Evolutionary conservation across 2,113 vertebrate genomes (phyloP).

Genomic region (Himantopus leucocephalus): DNA sequence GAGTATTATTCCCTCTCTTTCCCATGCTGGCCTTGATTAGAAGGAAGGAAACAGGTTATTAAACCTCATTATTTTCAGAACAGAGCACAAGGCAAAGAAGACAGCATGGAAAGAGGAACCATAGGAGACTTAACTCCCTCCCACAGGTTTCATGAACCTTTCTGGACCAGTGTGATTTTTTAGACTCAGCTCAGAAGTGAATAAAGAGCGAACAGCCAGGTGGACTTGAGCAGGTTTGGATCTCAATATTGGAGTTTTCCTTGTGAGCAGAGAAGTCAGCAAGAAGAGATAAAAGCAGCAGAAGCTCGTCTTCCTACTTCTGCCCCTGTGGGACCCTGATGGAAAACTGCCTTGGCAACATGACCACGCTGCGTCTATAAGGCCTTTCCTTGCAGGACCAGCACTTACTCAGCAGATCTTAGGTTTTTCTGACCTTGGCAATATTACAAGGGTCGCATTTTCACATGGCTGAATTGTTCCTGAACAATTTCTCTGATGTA

Average conservation of each 20-base stretch:
- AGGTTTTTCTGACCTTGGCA: slow-evolving; percentile 23
- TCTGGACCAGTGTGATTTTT: not conserved
- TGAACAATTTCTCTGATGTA: not conserved
- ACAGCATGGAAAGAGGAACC: not conserved
- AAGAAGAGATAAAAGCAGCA: not conserved
- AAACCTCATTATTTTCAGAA: not conserved
- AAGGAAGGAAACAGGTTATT: not conserved
- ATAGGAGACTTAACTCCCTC: not conserved
- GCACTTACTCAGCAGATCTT: not conserved
- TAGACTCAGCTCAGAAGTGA: not conserved
- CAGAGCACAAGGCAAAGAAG: not conserved
- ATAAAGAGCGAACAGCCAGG: not conserved
- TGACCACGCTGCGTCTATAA: not conserved
- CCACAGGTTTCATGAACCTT: not conserved
- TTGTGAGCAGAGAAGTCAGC: not conserved
- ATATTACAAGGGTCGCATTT: not conserved
- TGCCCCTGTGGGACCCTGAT: not conserved
- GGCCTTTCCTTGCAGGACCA: not conserved
- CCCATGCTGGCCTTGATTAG: not conserved
- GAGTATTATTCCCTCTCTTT: not conserved
- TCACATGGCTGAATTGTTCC: slow-evolving; percentile 9
- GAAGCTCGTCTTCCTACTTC: not conserved
- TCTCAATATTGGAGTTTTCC: not conserved
- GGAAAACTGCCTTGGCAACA: not conserved
- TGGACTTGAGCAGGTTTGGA: not conserved